phyloP scores from a whole-genome alignment of 2,888 invertebrate species.

The Ditula angustiorana region DNA sequence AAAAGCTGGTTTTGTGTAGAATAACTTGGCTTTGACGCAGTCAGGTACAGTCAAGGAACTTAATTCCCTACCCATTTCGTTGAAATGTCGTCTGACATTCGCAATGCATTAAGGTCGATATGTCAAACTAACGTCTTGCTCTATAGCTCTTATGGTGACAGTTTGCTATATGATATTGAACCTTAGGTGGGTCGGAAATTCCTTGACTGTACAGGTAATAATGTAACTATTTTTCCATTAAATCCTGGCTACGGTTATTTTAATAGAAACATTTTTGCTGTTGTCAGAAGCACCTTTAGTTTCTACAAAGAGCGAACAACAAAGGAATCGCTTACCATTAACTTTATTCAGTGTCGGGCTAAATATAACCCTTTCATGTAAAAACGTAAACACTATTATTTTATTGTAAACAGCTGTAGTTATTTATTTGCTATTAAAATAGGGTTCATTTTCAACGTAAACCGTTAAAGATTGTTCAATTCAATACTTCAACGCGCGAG shows the following conservation, averaged over 20 bases:
- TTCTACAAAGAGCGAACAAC: conserved; percentile 5
- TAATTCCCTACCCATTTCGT: too few relatives aligned
- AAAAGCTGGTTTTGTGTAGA: too few relatives aligned
- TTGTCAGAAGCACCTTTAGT: neutral
- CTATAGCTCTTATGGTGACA: too few relatives aligned
- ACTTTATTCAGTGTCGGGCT: neutral
- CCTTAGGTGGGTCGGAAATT: too few relatives aligned
- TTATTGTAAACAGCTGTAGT: conserved; percentile 26
- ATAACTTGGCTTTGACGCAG: too few relatives aligned
- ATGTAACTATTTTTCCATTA: neutral
- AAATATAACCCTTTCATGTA: conserved; percentile 26
- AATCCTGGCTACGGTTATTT: neutral
- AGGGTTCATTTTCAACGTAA: neutral
- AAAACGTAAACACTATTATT: conserved; percentile 23
- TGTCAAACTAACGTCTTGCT: too few relatives aligned
- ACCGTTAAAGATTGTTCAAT: neutral
- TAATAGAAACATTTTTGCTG: neutral
- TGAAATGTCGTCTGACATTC: too few relatives aligned
- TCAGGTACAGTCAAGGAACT: too few relatives aligned
- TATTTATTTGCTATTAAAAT: neutral
- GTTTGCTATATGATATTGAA: too few relatives aligned
- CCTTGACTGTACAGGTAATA: neutral
- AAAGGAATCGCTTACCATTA: conserved; percentile 4
- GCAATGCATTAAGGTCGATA: too few relatives aligned
- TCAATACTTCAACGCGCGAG: too few relatives aligned